A percentile compares a stretch with the other conserved stretches of the same genome.
These are phyloP conservation scores for Sogatella furcifera DNA, from an alignment of 1,140 invertebrate genomes.

Conservation along the genomic window DNA sequence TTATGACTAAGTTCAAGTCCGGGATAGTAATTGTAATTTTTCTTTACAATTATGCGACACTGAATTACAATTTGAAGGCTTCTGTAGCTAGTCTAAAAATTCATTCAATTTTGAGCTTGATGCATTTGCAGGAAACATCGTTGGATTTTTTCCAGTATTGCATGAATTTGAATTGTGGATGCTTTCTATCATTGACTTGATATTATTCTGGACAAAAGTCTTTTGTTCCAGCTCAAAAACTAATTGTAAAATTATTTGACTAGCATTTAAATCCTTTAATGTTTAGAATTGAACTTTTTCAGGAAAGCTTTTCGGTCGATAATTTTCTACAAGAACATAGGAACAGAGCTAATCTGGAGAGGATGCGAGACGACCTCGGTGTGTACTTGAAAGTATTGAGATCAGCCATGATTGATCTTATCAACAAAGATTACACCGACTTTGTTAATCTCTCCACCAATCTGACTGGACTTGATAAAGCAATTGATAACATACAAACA, in stretches of 20 bases:
- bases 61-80: too few species aligned
- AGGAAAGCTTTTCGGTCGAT: constrained; percentile 83
- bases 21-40: background rate
- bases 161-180: too few species aligned
- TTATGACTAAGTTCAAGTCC: too few species aligned
- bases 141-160: too few species aligned
- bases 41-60: background rate
- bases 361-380: constrained; percentile 79
- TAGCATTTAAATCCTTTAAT: too few species aligned
- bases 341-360: constrained; percentile 69
- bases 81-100: too few species aligned
- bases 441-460: constrained; percentile 94
- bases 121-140: too few species aligned
- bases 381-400: constrained; percentile 81
- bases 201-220: too few species aligned
- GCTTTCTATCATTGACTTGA: too few species aligned
- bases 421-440: constrained; percentile 94
- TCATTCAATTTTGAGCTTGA: too few species aligned
- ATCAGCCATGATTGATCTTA: constrained; percentile 89
- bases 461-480: constrained; percentile 80
- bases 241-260: too few species aligned
- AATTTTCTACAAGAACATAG: constrained; percentile 78
- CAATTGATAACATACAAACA: constrained; percentile 63
- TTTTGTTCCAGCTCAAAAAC: too few species aligned
- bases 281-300: constrained; percentile 22